A percentile compares a stretch with the other conserved stretches of the same genome.
phyloP scores from a whole-genome alignment of 2,888 invertebrate genomes.

The Drosophila yooni region DNA sequence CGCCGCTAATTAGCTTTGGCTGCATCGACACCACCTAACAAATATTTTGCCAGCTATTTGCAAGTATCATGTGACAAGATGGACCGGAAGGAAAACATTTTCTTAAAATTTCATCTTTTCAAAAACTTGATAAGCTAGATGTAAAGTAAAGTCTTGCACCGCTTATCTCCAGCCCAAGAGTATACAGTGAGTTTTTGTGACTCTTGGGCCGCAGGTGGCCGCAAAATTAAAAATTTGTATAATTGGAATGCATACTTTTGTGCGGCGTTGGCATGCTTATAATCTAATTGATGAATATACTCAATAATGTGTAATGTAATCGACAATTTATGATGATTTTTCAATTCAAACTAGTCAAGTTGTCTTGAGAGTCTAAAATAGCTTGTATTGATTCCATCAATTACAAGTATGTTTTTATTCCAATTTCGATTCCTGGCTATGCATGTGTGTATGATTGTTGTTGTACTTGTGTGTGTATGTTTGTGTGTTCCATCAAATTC shows the following conservation, averaged over 20 bases:
- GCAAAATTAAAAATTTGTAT: not conserved
- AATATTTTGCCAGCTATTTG: constrained; percentile 11
- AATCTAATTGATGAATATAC: constrained; percentile 17
- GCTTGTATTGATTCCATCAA: no score
- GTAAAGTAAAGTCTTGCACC: constrained; percentile 10
- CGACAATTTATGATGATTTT: no score
- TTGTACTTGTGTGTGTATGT: no score
- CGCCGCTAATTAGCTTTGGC: constrained; percentile 51
- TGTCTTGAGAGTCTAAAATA: no score
- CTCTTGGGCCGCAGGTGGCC: not conserved
- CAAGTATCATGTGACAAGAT: no score
- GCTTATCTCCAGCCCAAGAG: constrained; percentile 27
- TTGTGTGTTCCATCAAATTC: no score
- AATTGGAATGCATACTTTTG: constrained; percentile 38
- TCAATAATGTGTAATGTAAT: not conserved
- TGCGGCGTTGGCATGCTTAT: not conserved
- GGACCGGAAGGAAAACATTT: not conserved
- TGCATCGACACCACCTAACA: constrained; percentile 23
- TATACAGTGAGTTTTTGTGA: constrained; percentile 32
- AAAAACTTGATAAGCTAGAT: not conserved
- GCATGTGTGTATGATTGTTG: no score
- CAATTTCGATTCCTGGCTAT: no score
- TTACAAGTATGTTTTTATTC: no score
- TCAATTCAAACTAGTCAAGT: no score
- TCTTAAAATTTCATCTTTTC: not conserved